Evolutionary conservation across 2,888 invertebrate genomes (phyloP).

Genomic region (Agonopterix arenella): DNA sequence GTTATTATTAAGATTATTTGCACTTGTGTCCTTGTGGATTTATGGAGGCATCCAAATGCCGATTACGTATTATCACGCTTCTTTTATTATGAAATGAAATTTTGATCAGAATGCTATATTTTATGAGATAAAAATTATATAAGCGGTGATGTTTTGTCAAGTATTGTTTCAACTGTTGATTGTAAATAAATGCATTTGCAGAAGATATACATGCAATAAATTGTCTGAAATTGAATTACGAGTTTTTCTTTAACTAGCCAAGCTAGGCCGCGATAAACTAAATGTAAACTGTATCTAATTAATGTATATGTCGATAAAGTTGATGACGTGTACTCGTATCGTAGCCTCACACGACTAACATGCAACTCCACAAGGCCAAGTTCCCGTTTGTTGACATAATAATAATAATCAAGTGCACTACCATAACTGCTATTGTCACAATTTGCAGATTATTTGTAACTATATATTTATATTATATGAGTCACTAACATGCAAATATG

Average conservation of each 20-base stretch:
- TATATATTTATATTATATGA: slow-evolving; percentile 76
- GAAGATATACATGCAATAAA: slow-evolving; percentile 72
- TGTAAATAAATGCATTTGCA: slow-evolving; percentile 76
- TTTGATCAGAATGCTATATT: slow-evolving; percentile 57
- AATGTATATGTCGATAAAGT: slow-evolving; percentile 52
- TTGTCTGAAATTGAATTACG: slow-evolving; percentile 63
- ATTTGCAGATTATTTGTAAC: slow-evolving; percentile 72
- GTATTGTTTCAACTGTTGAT: slow-evolving; percentile 69
- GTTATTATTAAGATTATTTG: slow-evolving; percentile 58
- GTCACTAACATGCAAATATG: slow-evolving; percentile 78
- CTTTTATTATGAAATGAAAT: slow-evolving; percentile 46
- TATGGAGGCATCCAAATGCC: slow-evolving; percentile 52
- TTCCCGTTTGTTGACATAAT: slow-evolving; percentile 70
- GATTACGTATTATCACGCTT: slow-evolving; percentile 68
- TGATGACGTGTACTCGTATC: slow-evolving; percentile 62
- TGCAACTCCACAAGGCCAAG: slow-evolving; percentile 77
- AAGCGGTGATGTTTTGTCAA: slow-evolving; percentile 60
- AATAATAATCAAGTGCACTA: slow-evolving; percentile 70
- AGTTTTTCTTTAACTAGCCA: slow-evolving; percentile 58
- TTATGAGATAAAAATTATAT: slow-evolving; percentile 49
- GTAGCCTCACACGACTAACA: slow-evolving; percentile 74
- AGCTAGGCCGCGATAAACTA: slow-evolving; percentile 40
- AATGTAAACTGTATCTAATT: slow-evolving; percentile 16
- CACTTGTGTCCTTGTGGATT: slow-evolving; percentile 77
- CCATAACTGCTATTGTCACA: slow-evolving; percentile 73